phyloP scores from a whole-genome alignment of 2,797 vertebrate genomes.

The Onychomys arenicola region DNA sequence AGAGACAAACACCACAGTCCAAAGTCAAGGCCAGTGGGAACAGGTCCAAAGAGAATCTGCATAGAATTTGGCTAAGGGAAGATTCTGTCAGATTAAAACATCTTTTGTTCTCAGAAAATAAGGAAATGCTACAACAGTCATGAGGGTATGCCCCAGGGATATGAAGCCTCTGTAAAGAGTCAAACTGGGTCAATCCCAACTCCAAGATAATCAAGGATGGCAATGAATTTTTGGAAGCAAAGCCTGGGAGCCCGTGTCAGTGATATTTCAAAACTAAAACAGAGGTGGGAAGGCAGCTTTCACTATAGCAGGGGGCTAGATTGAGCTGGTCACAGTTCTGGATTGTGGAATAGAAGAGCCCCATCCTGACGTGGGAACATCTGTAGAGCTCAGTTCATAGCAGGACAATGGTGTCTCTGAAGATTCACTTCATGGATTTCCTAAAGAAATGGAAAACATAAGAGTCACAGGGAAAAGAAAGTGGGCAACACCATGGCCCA shows the following conservation, averaged over 20 bases:
- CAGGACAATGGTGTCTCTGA: fast-evolving
- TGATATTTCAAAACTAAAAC: background rate
- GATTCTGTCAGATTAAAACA: background rate
- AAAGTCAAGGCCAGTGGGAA: background rate
- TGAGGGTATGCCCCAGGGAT: background rate
- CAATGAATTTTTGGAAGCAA: background rate
- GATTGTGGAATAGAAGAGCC: fast-evolving
- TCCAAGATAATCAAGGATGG: background rate
- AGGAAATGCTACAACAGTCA: background rate
- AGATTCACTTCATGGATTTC: background rate
- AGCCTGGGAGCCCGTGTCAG: fast-evolving
- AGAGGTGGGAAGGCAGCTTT: background rate
- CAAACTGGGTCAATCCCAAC: background rate
- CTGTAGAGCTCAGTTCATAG: fast-evolving
- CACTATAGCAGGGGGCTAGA: fast-evolving
- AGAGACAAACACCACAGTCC: background rate
- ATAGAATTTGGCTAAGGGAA: background rate
- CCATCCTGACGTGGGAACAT: fast-evolving
- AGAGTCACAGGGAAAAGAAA: background rate
- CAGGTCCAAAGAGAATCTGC: background rate
- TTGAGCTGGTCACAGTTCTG: fast-evolving
- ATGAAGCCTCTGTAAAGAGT: fast-evolving
- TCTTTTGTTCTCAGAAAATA: background rate
- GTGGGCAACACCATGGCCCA: fast-evolving
- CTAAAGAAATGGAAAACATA: background rate